Evolutionary conservation across 1,140 invertebrate genomes (phyloP), one percentile per base, ranked within the genome.

Genomic region (Magallana angulata): DNA sequence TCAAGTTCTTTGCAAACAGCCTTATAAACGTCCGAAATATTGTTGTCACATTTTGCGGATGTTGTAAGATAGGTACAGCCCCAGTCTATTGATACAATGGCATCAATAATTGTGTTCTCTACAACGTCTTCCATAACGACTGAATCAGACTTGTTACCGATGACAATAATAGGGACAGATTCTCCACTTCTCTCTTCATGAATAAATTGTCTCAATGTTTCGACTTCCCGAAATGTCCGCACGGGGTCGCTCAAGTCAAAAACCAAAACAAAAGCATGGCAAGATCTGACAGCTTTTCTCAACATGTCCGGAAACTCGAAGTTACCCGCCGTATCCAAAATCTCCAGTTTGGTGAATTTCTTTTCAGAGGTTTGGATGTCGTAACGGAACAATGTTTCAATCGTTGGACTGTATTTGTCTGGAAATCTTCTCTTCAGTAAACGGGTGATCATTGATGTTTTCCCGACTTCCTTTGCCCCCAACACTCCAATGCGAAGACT

Each of bases 271-370:
- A 98, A 98, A 3, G 97, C 98, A 92, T 98, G 97, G 36, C 89
- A 97, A 0, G 97, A 97, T 90, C 97, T 97, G 93, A 99, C 98
- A 12, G 97, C 98, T 12, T 98, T 95, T 16, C 97, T 96, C 85
- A 97, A 95, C 98, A 98, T 98, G 0, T 98, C 98, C 0, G 98
- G 98, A 92, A 98, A 98, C 93, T 98, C 97, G 87, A 97, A 97
- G 3, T 96, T 96, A 83, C 91, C 94, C n/a, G 97, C 97, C 9
- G 98, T 98, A 93, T 98, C 98, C 87, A 98, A 94, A 92, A 98
- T 98, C 91, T 91, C 87, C n/a, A 91, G n/a, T 11, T 2, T 90
- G 68, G 68, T 71, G 24, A 83, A 59, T 5, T 84, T 48, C 0
- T 60, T 85, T 58, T 86, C 88, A 12, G 90, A 88, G 5, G 98